Base-by-base conservation (phyloP, 2,888 invertebrate genomes). In the Ashinkailepas kermadecensis region DNA sequence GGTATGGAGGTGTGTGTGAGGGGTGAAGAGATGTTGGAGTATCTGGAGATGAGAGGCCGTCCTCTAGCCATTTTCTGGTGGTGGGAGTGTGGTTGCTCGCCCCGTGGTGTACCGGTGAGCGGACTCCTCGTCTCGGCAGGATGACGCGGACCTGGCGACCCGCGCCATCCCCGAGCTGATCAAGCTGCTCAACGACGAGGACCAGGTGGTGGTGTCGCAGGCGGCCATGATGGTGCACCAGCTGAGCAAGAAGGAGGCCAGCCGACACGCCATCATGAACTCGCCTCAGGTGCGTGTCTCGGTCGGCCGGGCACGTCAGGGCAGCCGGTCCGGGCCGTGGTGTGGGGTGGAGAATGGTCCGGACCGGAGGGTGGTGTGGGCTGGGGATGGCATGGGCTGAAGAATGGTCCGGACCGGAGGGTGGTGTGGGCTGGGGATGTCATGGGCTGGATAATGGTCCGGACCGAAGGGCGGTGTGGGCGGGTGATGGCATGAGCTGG, bases 191-290 rank as follows among this genome's bases (percentile, higher is more conserved):
- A 96, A 96, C 85, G 97, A 97, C 87, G 95, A 96, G 88, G 97
- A 97, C 88, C 96, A 97, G 89, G 97, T 97, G 56, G 95, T 96
- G 12, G 99, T 99, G 0, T 96, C 96, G 6, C 96, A 99, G 87
- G 99, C 99, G 56, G 98, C 98, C 83, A 97, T 98, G 96, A 97
- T 99, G 95, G 97, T 99, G 0, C 98, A 99, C 88, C 97, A 99
- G 87, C 90, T 99, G 84, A 98, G 97, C 23, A 98, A 98, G 91
- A 98, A 99, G 88, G 99, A 84, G 80, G 84, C 84, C 57, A 83
- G 83, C 4, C 82, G 84, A 81, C 97, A 97, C 87, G 98, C 97
- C 83, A 95, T 97, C 86, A 96, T 96, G 96, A 96, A 96, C 88
- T 95, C 95, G 82, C 94, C 95, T 21, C 95, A 95, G 88, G 88